Base-by-base conservation (phyloP, 2,888 invertebrate species). In the Archips crataeganus region DNA sequence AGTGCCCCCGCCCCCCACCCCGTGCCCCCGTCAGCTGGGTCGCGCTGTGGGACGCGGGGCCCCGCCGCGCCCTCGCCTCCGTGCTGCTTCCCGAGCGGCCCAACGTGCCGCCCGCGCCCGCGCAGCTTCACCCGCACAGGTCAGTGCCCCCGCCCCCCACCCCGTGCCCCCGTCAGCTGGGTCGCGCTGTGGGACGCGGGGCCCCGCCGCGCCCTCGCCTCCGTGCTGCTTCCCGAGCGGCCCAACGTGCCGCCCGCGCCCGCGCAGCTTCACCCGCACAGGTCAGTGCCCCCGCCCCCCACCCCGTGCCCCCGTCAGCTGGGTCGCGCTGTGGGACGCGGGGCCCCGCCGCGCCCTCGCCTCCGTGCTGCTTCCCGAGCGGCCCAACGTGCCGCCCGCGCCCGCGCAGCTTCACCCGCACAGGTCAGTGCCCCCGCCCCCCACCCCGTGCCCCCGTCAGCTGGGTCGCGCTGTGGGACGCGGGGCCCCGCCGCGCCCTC, bases 301-400 rank as follows among this genome's bases (percentile, higher is more conserved):
- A n/a, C n/a, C 97, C 97, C 0, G 96, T 98, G 78, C 97, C 97
- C 87, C 97, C 79, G 96, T 98, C 62, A 96, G 97, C 85, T 98
- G 23, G 23, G 1, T 23, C 1, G 23, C 23, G 23, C 23, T 23
- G 23, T 23, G 23, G 23, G 23, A 23, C 23, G 23, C 23, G 23
- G n/a, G n/a, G n/a, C n/a, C n/a, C n/a, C 72, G 75, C 23, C 23
- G 77, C 10, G 70, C 84, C 59, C 85, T 90, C 34, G 91, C 80
- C 76, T 51, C 84, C 51, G 96, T 97, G 75, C 95, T 97, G 42
- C 96, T 98, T 83, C 97, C 98, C 0, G 97, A 97, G 23, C 23
- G 23, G 23, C 23, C 23, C 23, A 23, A 23, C 92, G 98, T 98
- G 75, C 98, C 98, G 63, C 98, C 98, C 60, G 97, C 97, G n/a